A percentile compares a stretch with the other conserved stretches of the same genome.
These are phyloP conservation scores for Calliopum simillimum DNA, from an alignment of 2,888 invertebrate genomes.

Conservation along the genomic window DNA sequence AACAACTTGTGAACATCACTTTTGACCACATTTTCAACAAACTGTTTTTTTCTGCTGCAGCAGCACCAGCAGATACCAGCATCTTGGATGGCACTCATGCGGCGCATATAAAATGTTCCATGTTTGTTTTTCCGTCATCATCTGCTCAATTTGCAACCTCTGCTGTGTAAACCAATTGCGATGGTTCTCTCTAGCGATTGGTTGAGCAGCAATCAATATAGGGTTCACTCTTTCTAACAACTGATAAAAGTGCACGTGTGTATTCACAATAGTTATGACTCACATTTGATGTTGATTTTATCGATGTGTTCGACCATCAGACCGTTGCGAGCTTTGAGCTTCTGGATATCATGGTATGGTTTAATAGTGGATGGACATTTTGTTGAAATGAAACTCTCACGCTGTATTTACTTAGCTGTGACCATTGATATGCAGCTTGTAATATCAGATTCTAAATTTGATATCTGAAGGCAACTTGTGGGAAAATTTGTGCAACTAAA, in stretches of 20 bases:
- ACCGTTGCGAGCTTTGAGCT: no score
- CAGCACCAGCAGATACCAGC: slow-evolving; percentile 9
- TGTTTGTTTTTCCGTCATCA: background rate
- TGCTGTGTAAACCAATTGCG: slow-evolving; percentile 48
- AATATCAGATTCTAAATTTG: no score
- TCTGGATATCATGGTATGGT: no score
- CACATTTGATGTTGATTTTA: no score
- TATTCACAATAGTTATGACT: slow-evolving; percentile 25
- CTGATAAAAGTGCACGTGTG: background rate
- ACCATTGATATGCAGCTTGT: no score
- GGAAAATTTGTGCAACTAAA: no score
- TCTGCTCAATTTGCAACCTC: slow-evolving; percentile 38
- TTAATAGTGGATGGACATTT: no score
- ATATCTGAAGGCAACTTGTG: no score
- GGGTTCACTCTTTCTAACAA: slow-evolving; percentile 28
- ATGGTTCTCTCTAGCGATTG: slow-evolving; percentile 37
- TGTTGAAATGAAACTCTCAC: no score
- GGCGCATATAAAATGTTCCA: slow-evolving; percentile 39
- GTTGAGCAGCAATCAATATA: background rate
- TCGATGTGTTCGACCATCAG: no score
- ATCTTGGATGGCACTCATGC: slow-evolving; percentile 23
- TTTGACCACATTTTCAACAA: slow-evolving; percentile 6
- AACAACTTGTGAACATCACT: slow-evolving; percentile 35
- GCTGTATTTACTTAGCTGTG: no score
- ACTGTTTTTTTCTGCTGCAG: slow-evolving; percentile 25